These are phyloP conservation scores for Ctena decussata DNA, from an alignment of 2,888 invertebrate species.

Conservation along the genomic window DNA sequence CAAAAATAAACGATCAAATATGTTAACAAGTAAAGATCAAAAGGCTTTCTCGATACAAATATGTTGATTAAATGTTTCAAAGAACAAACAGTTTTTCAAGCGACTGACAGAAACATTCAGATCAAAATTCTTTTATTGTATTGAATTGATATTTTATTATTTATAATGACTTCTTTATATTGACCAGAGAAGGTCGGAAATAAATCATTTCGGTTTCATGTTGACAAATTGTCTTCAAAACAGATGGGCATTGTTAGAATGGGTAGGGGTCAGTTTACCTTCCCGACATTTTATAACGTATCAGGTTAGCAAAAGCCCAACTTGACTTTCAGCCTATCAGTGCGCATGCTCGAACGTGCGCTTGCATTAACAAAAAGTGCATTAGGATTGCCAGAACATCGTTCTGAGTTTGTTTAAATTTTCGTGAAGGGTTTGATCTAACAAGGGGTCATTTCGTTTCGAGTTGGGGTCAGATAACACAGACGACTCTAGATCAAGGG, in stretches of 20 bases:
- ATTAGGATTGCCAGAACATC: constrained; percentile 24
- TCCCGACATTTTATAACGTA: background rate
- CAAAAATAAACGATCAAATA: no score
- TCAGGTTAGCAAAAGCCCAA: background rate
- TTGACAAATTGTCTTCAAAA: background rate
- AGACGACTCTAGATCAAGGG: background rate
- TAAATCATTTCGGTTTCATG: constrained; percentile 1
- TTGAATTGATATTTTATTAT: background rate
- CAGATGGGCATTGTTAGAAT: background rate
- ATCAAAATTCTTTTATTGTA: background rate
- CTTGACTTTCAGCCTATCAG: background rate
- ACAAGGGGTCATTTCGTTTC: constrained; percentile 30
- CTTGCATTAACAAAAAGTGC: background rate
- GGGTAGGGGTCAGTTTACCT: background rate
- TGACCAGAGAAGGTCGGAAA: background rate
- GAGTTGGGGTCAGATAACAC: background rate
- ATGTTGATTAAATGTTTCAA: background rate
- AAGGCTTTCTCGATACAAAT: background rate
- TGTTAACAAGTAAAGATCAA: background rate
- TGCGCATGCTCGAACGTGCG: constrained; percentile 4
- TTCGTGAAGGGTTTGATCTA: constrained; percentile 53
- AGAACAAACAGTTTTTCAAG: background rate
- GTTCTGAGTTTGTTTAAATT: constrained; percentile 21
- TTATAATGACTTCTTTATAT: background rate
- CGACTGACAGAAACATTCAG: background rate